Evolutionary conservation across 2,888 invertebrate species (phyloP).

Genomic region (Tipula lateralis): DNA sequence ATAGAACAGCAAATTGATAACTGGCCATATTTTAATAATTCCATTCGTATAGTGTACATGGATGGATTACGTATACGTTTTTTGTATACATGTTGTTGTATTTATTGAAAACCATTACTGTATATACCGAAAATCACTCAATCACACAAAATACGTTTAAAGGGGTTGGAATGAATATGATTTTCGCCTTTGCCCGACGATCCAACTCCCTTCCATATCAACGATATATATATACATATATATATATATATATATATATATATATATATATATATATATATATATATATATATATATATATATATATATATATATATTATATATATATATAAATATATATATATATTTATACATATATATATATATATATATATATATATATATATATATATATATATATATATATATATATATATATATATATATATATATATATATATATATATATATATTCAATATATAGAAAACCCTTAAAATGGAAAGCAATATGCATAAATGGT

Average conservation of each 20-base stretch:
- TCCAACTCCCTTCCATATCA: neutral
- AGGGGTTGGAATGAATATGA: neutral
- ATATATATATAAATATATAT: no score
- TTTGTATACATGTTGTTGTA: neutral
- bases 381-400: no score
- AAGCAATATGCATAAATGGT: neutral
- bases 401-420: no score
- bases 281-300: no score
- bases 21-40: neutral
- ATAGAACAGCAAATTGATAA: neutral
- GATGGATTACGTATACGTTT: neutral
- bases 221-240: no score
- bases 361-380: no score
- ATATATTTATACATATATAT: no score
- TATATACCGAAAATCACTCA: conserved; percentile 7
- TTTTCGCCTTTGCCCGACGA: neutral
- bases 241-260: no score
- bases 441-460: neutral
- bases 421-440: no score
- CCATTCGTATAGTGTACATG: neutral
- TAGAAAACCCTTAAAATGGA: neutral
- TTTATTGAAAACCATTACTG: conserved; percentile 1
- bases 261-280: no score
- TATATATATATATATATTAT: no score
- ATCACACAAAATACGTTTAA: neutral